Percentiles rank a stretch among this genome's conserved stretches.
phyloP scores from a whole-genome alignment of 1,140 invertebrate genomes.

The Drosophila eugracilis region DNA sequence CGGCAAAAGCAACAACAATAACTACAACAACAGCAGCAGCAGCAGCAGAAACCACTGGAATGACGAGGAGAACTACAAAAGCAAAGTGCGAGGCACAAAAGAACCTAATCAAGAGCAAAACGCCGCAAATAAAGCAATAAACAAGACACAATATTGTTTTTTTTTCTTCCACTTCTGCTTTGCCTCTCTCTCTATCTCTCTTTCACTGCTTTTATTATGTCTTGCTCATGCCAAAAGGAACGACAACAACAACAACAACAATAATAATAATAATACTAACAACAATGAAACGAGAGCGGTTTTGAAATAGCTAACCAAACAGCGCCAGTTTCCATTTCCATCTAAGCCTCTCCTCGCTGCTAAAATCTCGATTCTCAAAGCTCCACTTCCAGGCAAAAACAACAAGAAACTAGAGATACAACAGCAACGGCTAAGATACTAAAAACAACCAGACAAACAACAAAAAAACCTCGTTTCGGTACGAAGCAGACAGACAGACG shows the following conservation, averaged over 20 bases:
- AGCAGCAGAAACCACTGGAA: conserved; percentile 26
- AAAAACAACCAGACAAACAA: conserved; percentile 30
- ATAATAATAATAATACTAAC: conserved; percentile 39
- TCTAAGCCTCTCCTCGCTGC: conserved; percentile 33
- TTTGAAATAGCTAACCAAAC: conserved; percentile 48
- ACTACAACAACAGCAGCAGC: conserved; percentile 13
- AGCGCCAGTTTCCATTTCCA: conserved; percentile 43
- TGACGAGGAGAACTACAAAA: conserved; percentile 40
- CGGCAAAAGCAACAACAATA: conserved; percentile 26
- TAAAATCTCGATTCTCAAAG: conserved; percentile 26
- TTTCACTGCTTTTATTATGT: too few species aligned
- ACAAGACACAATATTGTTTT: conserved; percentile 80
- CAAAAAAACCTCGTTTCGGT: conserved; percentile 1
- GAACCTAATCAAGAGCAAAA: conserved; percentile 82
- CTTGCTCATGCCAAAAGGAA: conserved; percentile 23
- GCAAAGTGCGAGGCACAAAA: conserved; percentile 74
- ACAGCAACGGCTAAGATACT: conserved; percentile 18
- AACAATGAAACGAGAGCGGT: conserved; percentile 65
- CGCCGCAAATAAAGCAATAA: conserved; percentile 81
- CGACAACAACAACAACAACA: conserved; percentile 21
- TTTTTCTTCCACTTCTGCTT: conserved; percentile 1
- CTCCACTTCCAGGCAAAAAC: conserved; percentile 21
- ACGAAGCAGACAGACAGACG: conserved; percentile 54
- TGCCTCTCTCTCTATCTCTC: neutral
- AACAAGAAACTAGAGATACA: conserved; percentile 22